phyloP scores from a whole-genome alignment of 2,113 vertebrate species.

The Cyphomyrus plagiostoma region DNA sequence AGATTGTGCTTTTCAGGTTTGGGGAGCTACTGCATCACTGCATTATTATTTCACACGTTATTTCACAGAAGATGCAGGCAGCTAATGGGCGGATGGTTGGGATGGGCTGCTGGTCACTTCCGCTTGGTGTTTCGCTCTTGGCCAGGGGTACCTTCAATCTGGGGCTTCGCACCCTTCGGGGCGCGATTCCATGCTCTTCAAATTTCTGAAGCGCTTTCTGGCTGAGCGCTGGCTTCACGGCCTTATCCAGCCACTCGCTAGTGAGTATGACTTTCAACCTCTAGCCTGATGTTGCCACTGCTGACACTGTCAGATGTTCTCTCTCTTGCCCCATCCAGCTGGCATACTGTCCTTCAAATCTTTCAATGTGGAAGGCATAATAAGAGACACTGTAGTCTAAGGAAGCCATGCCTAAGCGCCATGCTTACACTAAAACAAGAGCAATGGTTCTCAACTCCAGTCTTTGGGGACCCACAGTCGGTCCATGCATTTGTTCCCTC shows the following conservation, averaged over 20 bases:
- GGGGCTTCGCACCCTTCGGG: neutral
- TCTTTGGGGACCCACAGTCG: neutral
- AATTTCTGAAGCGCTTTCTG: neutral
- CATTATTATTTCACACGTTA: neutral
- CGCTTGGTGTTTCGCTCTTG: neutral
- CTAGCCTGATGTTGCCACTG: neutral
- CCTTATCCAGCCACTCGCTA: neutral
- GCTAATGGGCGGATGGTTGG: neutral
- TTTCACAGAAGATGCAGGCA: neutral
- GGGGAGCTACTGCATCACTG: neutral
- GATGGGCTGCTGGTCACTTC: neutral
- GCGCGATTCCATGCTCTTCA: neutral
- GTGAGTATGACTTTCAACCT: neutral
- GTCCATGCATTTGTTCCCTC: neutral
- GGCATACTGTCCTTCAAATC: neutral
- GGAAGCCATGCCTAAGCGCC: neutral
- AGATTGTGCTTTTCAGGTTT: neutral
- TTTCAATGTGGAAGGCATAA: neutral
- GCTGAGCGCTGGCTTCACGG: neutral
- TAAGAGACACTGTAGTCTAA: neutral
- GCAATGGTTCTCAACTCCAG: neutral
- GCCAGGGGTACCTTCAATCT: neutral
- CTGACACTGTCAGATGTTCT: neutral
- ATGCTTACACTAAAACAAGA: neutral
- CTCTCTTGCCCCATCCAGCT: neutral